These are phyloP conservation scores for Oncorhynchus tshawytscha DNA, from an alignment of 2,113 vertebrate genomes.

Conservation along the genomic window DNA sequence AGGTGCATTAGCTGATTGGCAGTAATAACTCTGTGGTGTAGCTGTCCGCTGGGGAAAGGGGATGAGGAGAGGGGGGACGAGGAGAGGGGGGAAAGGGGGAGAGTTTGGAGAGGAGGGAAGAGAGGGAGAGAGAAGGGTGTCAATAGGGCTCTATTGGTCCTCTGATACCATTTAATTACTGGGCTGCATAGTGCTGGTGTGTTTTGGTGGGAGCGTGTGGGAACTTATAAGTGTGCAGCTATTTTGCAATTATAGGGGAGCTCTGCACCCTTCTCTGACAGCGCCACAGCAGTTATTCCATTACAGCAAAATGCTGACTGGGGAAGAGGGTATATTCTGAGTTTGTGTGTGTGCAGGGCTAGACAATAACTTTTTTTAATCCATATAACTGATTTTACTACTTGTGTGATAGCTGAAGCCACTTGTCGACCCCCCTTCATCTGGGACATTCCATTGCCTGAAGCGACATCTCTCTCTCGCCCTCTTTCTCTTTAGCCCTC, in stretches of 20 bases:
- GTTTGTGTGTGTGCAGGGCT: background rate
- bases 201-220: slow-evolving; percentile 7
- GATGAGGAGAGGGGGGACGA: background rate
- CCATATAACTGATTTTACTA: too few species aligned
- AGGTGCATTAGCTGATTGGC: slow-evolving; percentile 26
- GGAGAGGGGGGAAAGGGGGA: background rate
- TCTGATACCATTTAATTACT: slow-evolving; percentile 34
- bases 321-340: background rate
- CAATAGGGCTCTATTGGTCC: slow-evolving; percentile 11
- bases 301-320: slow-evolving; percentile 10
- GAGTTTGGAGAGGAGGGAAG: slow-evolving; percentile 10
- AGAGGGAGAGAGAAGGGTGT: background rate
- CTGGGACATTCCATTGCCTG: background rate
- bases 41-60: background rate
- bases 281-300: slow-evolving; percentile 24
- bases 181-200: slow-evolving; percentile 13
- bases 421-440: background rate
- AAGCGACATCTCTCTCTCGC: background rate
- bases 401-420: too few species aligned
- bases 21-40: slow-evolving; percentile 16
- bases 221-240: slow-evolving; percentile 36
- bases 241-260: slow-evolving; percentile 26
- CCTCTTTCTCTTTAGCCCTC: background rate
- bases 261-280: slow-evolving; percentile 4
- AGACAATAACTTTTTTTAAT: too few species aligned